phyloP scores from a whole-genome alignment of 2,888 invertebrate genomes.

The Troides aeacus region DNA sequence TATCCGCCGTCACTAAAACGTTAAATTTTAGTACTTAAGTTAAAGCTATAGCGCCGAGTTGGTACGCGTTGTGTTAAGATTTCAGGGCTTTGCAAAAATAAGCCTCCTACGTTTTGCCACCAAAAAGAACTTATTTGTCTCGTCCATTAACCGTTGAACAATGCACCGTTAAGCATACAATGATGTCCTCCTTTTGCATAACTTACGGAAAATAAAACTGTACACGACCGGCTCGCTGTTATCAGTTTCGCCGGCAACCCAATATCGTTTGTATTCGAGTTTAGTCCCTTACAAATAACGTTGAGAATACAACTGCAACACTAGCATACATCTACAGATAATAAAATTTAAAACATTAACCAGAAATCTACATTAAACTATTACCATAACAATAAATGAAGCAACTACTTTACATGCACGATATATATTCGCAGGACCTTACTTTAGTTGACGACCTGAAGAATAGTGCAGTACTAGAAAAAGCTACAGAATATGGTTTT shows the following conservation, averaged over 20 bases:
- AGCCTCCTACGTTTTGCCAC: conserved; percentile 57
- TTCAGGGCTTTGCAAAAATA: conserved; percentile 46
- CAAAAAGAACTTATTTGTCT: conserved; percentile 67
- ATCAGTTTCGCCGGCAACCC: conserved; percentile 31
- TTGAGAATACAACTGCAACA: neutral
- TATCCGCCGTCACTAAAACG: conserved; percentile 10
- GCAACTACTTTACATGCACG: no score
- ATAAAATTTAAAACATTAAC: no score
- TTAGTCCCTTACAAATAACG: neutral
- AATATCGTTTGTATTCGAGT: conserved; percentile 42
- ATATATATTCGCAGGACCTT: no score
- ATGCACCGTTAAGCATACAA: conserved; percentile 70
- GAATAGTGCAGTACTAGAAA: no score
- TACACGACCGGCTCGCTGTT: conserved; percentile 35
- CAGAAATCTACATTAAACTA: no score
- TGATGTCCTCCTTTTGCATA: conserved; percentile 43
- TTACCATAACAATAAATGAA: no score
- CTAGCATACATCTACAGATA: no score
- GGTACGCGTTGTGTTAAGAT: conserved; percentile 26
- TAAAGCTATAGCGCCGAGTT: conserved; percentile 30
- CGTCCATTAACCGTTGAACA: conserved; percentile 61
- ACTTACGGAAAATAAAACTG: conserved; percentile 34
- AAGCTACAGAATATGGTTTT: no score
- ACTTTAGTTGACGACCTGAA: no score
- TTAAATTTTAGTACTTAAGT: conserved; percentile 34